Evolutionary conservation across 2,888 invertebrate genomes (phyloP).

Genomic region (Dryobota labecula): DNA sequence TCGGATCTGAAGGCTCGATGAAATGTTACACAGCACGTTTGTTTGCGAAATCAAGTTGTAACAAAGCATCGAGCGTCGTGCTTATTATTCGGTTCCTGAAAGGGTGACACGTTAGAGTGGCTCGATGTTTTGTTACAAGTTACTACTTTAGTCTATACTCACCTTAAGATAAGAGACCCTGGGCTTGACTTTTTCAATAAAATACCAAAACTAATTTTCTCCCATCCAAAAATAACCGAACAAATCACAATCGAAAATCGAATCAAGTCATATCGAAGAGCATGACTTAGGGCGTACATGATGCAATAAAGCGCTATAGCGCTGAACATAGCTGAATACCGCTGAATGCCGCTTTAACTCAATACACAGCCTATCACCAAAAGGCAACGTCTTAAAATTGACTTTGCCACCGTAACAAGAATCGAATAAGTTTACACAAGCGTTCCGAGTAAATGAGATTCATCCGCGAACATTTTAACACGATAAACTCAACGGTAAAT

Average conservation of each 20-base stretch:
- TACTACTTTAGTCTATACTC: no score
- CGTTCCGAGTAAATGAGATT: constrained; percentile 69
- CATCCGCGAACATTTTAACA: constrained; percentile 72
- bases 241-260: constrained; percentile 20
- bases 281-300: neutral
- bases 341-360: constrained; percentile 55
- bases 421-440: constrained; percentile 67
- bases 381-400: constrained; percentile 65
- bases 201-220: neutral
- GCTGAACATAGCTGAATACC: constrained; percentile 7
- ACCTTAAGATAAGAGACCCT: neutral
- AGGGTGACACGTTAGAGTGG: no score
- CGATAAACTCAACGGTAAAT: constrained; percentile 78
- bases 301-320: constrained; percentile 16
- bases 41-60: no score
- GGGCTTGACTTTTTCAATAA: neutral
- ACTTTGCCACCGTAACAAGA: constrained; percentile 64
- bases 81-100: no score
- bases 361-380: constrained; percentile 59
- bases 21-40: no score
- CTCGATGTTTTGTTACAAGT: no score
- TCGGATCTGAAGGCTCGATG: no score
- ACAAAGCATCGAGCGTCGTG: no score
- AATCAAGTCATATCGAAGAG: constrained; percentile 24
- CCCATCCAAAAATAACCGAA: neutral